Percentiles rank a stretch among this genome's conserved stretches.
Conservation (phyloP, 2,797 vertebrate genomes). For the Gouania willdenowi region DNA sequence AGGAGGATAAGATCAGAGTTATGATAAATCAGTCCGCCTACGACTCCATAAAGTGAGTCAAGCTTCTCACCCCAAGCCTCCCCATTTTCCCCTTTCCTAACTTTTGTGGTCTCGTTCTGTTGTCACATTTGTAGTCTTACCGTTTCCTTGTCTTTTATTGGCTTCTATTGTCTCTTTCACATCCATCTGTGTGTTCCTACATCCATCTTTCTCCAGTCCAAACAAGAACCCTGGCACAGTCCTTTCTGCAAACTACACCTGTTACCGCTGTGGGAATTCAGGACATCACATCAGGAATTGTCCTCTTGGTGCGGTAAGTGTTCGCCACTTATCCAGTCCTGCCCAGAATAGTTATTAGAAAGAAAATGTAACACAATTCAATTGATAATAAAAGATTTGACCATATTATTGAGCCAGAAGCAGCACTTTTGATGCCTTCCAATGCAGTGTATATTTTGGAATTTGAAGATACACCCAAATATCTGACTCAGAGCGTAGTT, state of each 20-base stretch:
- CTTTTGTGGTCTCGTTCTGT: no score
- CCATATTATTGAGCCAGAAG: no score
- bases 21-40: conserved; percentile 94
- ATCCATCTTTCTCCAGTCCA: conserved; percentile 74
- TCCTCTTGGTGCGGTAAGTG: conserved; percentile 84
- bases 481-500: no score
- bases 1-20: conserved; percentile 97
- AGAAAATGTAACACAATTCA: no score
- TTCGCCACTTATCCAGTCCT: neutral
- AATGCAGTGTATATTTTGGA: no score
- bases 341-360: no score
- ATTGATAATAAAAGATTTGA: no score
- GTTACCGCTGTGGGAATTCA: conserved; percentile 90
- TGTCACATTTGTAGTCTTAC: no score
- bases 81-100: no score
- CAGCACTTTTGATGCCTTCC: no score
- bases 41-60: conserved; percentile 90
- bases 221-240: conserved; percentile 85
- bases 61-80: neutral
- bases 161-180: neutral
- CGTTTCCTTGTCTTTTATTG: neutral
- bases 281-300: conserved; percentile 98
- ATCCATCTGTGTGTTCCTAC: neutral
- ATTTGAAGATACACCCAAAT: no score
- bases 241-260: conserved; percentile 89